Evolutionary conservation across 2,888 invertebrate genomes (phyloP).

Genomic region (Hypolimnas misippus): DNA sequence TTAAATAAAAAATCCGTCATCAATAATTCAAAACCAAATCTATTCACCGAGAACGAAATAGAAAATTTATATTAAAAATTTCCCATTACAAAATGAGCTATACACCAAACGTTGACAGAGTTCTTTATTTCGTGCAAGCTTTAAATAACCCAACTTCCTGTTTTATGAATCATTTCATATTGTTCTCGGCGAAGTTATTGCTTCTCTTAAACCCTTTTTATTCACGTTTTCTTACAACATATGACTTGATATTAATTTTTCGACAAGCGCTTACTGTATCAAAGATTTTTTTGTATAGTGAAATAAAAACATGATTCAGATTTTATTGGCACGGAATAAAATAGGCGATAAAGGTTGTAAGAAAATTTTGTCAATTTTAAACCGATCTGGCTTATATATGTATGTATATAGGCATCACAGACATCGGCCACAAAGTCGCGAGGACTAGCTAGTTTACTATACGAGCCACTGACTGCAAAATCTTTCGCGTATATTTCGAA

Average conservation of each 20-base stretch:
- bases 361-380: too few relatives aligned
- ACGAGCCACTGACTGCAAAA: too few relatives aligned
- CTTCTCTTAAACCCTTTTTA: slow-evolving; percentile 15
- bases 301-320: background rate
- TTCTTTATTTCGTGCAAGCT: slow-evolving; percentile 52
- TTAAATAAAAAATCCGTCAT: too few relatives aligned
- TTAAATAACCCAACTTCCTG: slow-evolving; percentile 55
- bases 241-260: slow-evolving; percentile 6
- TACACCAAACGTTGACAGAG: slow-evolving; percentile 63
- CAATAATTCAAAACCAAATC: too few relatives aligned
- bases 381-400: too few relatives aligned
- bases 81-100: slow-evolving; percentile 55
- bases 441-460: too few relatives aligned
- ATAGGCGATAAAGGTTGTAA: too few relatives aligned
- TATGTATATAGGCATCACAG: too few relatives aligned
- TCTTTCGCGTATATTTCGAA: too few relatives aligned
- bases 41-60: background rate
- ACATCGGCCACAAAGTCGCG: too few relatives aligned
- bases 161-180: slow-evolving; percentile 50
- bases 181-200: slow-evolving; percentile 30
- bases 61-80: background rate
- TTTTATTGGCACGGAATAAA: background rate
- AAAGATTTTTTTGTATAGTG: background rate
- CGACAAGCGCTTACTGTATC: background rate
- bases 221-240: slow-evolving; percentile 9